Evolutionary conservation across 2,113 vertebrate genomes (phyloP).

Genomic region (Antechinus stuartii): DNA sequence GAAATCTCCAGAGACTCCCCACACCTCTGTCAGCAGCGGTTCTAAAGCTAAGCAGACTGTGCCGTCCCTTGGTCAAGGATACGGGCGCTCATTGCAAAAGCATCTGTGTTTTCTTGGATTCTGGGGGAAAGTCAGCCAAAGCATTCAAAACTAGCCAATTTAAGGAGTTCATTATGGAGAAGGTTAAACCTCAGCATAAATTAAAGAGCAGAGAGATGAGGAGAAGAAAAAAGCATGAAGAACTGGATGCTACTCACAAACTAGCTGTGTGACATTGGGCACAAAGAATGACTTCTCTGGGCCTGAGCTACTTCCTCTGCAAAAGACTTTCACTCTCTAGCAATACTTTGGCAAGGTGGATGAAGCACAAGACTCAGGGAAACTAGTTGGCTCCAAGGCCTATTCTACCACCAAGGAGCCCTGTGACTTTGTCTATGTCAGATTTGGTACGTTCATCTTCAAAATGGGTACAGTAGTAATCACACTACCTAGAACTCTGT

Average conservation of each 20-base stretch:
- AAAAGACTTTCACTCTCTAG: neutral
- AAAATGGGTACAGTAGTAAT: neutral
- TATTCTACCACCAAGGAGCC: neutral
- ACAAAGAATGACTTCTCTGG: neutral
- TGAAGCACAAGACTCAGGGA: neutral
- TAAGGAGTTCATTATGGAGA: neutral
- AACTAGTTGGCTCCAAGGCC: neutral
- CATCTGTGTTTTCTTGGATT: neutral
- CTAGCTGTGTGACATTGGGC: neutral
- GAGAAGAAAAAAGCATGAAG: neutral
- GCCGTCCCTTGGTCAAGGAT: neutral
- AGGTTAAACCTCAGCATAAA: neutral
- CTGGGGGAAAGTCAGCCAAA: neutral
- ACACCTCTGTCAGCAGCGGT: too few relatives aligned
- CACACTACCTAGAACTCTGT: neutral
- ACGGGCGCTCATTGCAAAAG: neutral
- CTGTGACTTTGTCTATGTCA: neutral
- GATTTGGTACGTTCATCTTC: neutral
- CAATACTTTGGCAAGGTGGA: neutral
- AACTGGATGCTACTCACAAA: neutral
- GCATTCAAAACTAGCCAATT: neutral
- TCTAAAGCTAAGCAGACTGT: slow-evolving; percentile 17
- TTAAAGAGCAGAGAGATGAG: neutral
- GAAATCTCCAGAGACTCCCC: neutral
- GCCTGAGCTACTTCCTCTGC: neutral